Percentiles rank a stretch among this genome's conserved stretches.
Evolutionary conservation across 2,113 vertebrate species (phyloP).

Genomic region (Protomyctophum bolini): DNA sequence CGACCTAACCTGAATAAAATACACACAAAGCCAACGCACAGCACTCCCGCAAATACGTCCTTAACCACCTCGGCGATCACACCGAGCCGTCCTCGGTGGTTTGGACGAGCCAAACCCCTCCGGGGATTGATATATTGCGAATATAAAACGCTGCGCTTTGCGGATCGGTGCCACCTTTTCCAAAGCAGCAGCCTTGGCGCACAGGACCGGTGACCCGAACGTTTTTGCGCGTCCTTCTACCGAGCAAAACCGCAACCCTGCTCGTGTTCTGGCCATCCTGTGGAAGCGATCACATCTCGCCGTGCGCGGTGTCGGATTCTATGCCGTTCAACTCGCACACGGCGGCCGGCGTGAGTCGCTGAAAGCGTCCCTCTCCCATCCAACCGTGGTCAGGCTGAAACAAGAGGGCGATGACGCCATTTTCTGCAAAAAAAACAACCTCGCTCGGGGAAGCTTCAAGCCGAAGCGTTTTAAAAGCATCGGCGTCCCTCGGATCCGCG

Average conservation of each 20-base stretch:
- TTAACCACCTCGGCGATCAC: constrained; percentile 21
- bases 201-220: constrained; percentile 81
- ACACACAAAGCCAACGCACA: constrained; percentile 67
- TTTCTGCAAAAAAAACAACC: constrained; percentile 81
- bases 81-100: constrained; percentile 19
- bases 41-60: constrained; percentile 25
- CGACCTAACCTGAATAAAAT: constrained; percentile 75
- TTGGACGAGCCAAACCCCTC: constrained; percentile 18
- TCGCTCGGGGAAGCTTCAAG: constrained; percentile 68
- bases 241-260: constrained; percentile 33
- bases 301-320: background rate
- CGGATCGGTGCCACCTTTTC: constrained; percentile 81
- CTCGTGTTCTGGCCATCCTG: background rate
- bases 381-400: constrained; percentile 73
- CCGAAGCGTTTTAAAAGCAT: constrained; percentile 63
- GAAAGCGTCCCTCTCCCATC: constrained; percentile 69
- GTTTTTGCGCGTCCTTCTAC: constrained; percentile 82
- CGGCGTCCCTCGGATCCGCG: constrained; percentile 25
- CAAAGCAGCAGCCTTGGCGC: constrained; percentile 82
- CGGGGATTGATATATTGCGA: constrained; percentile 19
- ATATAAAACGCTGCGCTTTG: constrained; percentile 75
- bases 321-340: background rate
- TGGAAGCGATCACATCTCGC: constrained; percentile 41
- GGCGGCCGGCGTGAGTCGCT: constrained; percentile 58
- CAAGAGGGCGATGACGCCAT: constrained; percentile 85